phyloP scores from a whole-genome alignment of 2,797 vertebrate genomes.

The Karalla daura region DNA sequence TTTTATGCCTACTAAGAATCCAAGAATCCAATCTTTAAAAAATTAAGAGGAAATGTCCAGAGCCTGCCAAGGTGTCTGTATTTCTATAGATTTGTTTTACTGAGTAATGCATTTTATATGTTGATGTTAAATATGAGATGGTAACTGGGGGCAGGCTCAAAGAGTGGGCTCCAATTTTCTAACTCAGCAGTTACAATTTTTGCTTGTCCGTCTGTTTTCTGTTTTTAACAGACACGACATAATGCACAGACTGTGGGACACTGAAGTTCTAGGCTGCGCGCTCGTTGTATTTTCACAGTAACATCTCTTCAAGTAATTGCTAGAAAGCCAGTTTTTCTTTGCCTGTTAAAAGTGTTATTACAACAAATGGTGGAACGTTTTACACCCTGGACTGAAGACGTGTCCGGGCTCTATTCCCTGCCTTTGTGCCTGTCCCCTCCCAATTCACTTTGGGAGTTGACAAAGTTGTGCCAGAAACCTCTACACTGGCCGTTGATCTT shows the following conservation, averaged over 20 bases:
- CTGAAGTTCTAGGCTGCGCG: neutral
- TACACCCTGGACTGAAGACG: too few species aligned
- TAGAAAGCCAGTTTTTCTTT: neutral
- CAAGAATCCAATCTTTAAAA: neutral
- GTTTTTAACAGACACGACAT: neutral
- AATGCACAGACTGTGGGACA: neutral
- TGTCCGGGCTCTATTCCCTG: too few species aligned
- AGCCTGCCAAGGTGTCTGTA: too few species aligned
- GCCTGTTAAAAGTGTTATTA: neutral
- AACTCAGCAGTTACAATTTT: conserved; percentile 3
- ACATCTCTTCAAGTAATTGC: neutral
- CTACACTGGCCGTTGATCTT: conserved; percentile 25
- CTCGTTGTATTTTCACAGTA: neutral
- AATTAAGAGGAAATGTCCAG: neutral
- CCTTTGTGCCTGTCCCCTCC: too few species aligned
- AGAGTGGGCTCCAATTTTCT: neutral
- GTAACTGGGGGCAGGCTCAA: neutral
- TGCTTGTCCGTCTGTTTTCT: neutral
- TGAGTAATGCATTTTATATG: neutral
- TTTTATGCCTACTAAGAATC: neutral
- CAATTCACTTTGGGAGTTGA: too few species aligned
- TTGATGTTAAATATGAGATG: neutral
- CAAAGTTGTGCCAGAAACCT: too few species aligned
- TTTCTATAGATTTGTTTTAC: neutral
- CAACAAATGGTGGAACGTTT: too few species aligned